These are phyloP conservation scores for Cosmorhoe ocellata DNA, from an alignment of 2,888 invertebrate genomes.

Conservation along the genomic window DNA sequence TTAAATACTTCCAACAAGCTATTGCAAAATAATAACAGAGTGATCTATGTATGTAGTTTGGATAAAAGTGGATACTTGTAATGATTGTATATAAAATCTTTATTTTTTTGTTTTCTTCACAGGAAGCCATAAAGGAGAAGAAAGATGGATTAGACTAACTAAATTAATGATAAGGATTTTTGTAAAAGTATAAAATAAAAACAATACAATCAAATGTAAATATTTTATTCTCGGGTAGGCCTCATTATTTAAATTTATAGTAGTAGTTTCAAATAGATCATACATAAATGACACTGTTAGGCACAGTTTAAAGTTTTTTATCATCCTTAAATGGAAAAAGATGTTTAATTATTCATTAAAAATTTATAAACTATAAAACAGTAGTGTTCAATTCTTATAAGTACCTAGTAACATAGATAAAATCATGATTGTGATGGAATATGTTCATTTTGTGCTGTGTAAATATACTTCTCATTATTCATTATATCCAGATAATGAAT, in stretches of 20 bases:
- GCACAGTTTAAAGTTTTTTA: no score
- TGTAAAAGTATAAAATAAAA: background rate
- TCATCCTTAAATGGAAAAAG: no score
- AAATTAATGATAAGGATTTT: background rate
- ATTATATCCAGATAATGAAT: conserved; percentile 75
- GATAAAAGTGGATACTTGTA: no score
- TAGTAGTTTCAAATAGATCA: background rate
- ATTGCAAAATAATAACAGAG: no score
- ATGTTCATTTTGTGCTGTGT: conserved; percentile 55
- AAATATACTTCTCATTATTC: conserved; percentile 64
- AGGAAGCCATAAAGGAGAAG: conserved; percentile 95
- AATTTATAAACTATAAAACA: no score
- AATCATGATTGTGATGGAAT: conserved; percentile 71
- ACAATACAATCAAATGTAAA: conserved; percentile 11
- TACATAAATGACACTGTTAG: background rate
- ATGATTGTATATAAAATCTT: no score
- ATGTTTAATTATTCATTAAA: no score
- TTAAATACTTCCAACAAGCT: no score
- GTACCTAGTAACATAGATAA: conserved; percentile 45
- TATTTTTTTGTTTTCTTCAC: conserved; percentile 53
- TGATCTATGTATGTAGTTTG: no score
- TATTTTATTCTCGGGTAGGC: conserved; percentile 14
- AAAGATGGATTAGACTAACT: conserved; percentile 91
- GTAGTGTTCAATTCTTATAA: no score
- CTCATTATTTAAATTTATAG: conserved; percentile 2